These are phyloP conservation scores for Danio rerio DNA, from an alignment of 2,113 vertebrate genomes.

Conservation along the genomic window DNA sequence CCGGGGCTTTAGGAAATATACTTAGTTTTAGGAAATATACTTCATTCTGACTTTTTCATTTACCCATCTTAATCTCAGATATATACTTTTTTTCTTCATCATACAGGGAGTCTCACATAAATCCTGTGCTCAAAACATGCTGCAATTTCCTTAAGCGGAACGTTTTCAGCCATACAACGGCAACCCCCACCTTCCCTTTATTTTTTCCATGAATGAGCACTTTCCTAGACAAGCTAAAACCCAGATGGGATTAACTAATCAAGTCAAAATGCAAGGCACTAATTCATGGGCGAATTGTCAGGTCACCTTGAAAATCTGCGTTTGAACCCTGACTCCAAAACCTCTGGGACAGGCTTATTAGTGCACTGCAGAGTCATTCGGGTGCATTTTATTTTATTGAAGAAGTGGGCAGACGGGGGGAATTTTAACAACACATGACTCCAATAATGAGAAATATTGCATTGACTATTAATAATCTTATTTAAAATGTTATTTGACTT, in stretches of 20 bases:
- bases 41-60: neutral
- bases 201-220: conserved; percentile 45
- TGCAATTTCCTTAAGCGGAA: conserved; percentile 54
- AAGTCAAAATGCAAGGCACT: conserved; percentile 57
- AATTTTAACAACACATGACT: no score
- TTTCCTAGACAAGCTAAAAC: conserved; percentile 61
- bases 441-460: no score
- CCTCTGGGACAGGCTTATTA: conserved; percentile 53
- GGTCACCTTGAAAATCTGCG: conserved; percentile 58
- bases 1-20: neutral
- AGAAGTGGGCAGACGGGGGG: no score
- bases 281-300: conserved; percentile 57
- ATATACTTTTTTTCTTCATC: conserved; percentile 27
- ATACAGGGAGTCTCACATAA: conserved; percentile 26
- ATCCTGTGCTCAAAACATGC: conserved; percentile 33
- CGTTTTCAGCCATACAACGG: neutral
- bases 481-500: no score
- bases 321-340: conserved; percentile 43
- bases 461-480: no score
- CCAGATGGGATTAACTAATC: conserved; percentile 62
- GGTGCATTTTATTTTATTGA: no score
- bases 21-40: neutral
- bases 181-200: no score
- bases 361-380: conserved; percentile 44
- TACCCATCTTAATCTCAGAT: conserved; percentile 10